A percentile compares a stretch with the other conserved stretches of the same genome.
Evolutionary conservation across 2,113 vertebrate genomes (phyloP).

Genomic region (Fulmarus glacialis): DNA sequence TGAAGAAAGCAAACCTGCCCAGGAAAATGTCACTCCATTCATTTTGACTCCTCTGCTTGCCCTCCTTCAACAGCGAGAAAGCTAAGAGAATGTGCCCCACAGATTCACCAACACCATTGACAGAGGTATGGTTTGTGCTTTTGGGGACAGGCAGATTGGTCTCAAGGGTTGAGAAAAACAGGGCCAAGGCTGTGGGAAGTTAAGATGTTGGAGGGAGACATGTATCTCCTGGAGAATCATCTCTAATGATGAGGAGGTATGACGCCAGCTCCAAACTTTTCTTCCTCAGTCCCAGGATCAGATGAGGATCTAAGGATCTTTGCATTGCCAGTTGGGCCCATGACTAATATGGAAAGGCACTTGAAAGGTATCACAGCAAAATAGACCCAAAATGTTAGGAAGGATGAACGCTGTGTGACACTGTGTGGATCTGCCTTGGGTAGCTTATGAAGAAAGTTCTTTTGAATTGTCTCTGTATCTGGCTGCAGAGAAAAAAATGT

Average conservation of each 20-base stretch:
- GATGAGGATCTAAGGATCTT: not conserved
- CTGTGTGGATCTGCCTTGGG: not conserved
- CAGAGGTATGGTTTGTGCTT: not conserved
- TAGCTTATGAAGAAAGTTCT: not conserved
- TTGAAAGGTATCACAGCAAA: not conserved
- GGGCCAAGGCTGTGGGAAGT: not conserved
- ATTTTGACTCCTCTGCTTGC: not conserved
- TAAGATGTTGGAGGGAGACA: not conserved
- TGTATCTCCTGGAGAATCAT: not conserved
- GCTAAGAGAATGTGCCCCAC: rapidly evolving
- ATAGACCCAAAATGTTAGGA: not conserved
- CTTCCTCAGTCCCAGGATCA: not conserved
- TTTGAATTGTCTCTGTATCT: not conserved
- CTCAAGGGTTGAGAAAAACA: not conserved
- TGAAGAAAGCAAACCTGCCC: not conserved
- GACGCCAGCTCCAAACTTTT: rapidly evolving
- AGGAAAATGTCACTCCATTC: not conserved
- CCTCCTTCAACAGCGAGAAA: rapidly evolving
- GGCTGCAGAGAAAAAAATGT: not conserved
- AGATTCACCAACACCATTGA: not conserved
- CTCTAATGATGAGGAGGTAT: rapidly evolving
- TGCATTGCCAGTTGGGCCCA: too few species aligned
- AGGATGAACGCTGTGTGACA: not conserved
- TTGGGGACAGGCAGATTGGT: not conserved
- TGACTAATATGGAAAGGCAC: not conserved